Evolutionary conservation across 2,888 invertebrate species (phyloP).

Genomic region (Hetaerina titia): DNA sequence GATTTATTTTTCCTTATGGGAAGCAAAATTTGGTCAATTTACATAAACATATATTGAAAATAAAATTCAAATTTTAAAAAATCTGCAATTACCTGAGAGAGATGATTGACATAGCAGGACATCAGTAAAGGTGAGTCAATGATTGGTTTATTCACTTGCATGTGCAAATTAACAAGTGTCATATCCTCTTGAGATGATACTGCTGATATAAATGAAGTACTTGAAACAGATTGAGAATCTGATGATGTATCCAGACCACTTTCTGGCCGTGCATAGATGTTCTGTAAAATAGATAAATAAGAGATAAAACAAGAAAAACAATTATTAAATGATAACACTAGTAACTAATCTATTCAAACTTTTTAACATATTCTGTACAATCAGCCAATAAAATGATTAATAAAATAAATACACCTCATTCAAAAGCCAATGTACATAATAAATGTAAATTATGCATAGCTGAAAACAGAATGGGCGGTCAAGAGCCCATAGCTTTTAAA

Average conservation of each 20-base stretch:
- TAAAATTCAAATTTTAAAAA: background rate
- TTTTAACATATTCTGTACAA: slow-evolving; percentile 37
- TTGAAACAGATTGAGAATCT: slow-evolving; percentile 82
- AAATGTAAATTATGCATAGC: background rate
- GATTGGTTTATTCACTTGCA: slow-evolving; percentile 95
- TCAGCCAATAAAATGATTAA: too few species aligned
- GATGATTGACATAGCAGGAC: slow-evolving; percentile 95
- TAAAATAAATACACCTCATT: background rate
- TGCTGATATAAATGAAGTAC: slow-evolving; percentile 92
- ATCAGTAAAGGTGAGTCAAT: slow-evolving; percentile 95
- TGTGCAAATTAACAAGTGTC: slow-evolving; percentile 94
- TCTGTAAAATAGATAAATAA: background rate
- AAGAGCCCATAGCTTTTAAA: too few species aligned
- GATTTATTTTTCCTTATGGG: too few species aligned
- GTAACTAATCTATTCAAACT: slow-evolving; percentile 49
- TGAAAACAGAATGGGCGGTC: background rate
- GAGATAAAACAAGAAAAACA: background rate
- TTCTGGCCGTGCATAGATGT: slow-evolving; percentile 41
- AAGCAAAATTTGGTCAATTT: too few species aligned
- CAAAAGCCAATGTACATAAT: background rate
- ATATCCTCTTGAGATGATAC: slow-evolving; percentile 96
- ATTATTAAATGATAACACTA: background rate
- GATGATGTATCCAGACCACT: slow-evolving; percentile 57
- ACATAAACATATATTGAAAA: too few species aligned
- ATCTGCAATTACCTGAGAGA: slow-evolving; percentile 85